phyloP scores from a whole-genome alignment of 2,888 invertebrate species.

The Xestia sexstrigata region DNA sequence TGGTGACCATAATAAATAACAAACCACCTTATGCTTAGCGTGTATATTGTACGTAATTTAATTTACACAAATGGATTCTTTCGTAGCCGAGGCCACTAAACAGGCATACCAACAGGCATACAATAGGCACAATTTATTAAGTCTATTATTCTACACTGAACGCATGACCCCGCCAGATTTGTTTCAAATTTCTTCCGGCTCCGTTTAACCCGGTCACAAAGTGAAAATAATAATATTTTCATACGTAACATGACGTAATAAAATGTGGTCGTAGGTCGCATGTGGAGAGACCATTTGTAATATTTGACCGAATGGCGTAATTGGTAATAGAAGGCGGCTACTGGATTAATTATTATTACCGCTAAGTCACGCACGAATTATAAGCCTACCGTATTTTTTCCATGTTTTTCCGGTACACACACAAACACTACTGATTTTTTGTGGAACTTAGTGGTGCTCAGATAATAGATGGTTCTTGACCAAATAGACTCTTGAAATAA shows the following conservation, averaged over 20 bases:
- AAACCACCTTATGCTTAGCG: constrained; percentile 31
- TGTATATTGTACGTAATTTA: constrained; percentile 45
- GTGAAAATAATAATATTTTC: constrained; percentile 63
- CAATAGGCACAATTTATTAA: constrained; percentile 47
- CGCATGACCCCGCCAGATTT: constrained; percentile 62
- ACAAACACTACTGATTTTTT: constrained; percentile 2
- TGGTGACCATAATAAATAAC: constrained; percentile 28
- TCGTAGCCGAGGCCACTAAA: constrained; percentile 46
- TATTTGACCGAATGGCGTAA: constrained; percentile 74
- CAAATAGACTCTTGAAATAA: constrained; percentile 31
- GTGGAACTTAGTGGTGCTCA: neutral
- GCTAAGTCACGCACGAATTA: constrained; percentile 72
- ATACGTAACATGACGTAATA: constrained; percentile 55
- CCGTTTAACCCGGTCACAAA: constrained; percentile 68
- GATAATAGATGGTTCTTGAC: constrained; percentile 18
- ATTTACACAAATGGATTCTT: constrained; percentile 48
- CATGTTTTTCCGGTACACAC: constrained; percentile 8
- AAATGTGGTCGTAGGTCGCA: constrained; percentile 69
- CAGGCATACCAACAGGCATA: constrained; percentile 39
- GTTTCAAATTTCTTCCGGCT: constrained; percentile 64
- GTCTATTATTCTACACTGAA: constrained; percentile 43
- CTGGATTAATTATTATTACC: constrained; percentile 73
- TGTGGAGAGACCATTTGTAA: constrained; percentile 76
- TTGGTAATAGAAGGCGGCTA: constrained; percentile 72
- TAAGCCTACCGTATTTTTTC: constrained; percentile 29